Conservation (phyloP, 2,888 invertebrate genomes). For the Cephus rjabovi region DNA sequence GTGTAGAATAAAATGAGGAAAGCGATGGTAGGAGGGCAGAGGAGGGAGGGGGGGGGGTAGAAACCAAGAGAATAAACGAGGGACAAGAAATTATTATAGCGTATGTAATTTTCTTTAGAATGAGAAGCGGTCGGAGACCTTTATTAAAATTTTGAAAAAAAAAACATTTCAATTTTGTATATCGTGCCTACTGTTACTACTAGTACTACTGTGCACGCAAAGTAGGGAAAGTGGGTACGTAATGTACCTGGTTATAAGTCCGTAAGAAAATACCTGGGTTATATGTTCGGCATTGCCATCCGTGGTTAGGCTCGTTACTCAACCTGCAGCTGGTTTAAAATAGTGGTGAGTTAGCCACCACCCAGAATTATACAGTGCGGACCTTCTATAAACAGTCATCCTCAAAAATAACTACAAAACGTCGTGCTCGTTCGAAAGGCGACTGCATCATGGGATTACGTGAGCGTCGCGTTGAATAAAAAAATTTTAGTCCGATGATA, state of each 20-base stretch:
- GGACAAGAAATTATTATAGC: background rate
- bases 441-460: background rate
- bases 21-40: background rate
- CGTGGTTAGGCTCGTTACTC: background rate
- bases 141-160: background rate
- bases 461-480: background rate
- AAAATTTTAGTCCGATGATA: background rate
- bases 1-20: background rate
- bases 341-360: constrained; percentile 23
- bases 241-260: background rate
- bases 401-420: constrained; percentile 38
- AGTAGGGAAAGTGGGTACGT: background rate
- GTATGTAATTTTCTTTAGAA: background rate
- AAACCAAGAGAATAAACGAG: background rate
- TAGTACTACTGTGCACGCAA: background rate
- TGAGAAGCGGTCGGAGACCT: background rate
- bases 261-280: background rate
- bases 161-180: background rate
- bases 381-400: constrained; percentile 24
- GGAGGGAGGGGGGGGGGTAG: no score
- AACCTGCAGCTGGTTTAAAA: constrained; percentile 26
- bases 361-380: constrained; percentile 2
- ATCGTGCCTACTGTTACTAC: background rate
- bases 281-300: background rate
- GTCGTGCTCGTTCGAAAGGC: background rate